These are phyloP conservation scores for Allophyes oxyacanthae DNA, from an alignment of 2,888 invertebrate species.

Conservation along the genomic window DNA sequence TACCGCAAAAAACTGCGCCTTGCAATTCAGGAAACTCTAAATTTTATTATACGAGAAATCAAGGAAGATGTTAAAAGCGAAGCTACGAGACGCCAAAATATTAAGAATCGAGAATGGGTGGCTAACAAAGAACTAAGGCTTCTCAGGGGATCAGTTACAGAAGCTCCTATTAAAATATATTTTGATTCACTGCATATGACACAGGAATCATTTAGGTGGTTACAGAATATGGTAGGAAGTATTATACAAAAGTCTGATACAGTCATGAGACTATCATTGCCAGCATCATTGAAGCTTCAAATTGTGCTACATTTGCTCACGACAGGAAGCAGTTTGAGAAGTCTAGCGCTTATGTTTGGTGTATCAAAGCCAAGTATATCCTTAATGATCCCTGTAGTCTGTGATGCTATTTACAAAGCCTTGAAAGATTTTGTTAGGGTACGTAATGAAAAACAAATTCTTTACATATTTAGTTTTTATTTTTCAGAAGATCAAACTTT, in stretches of 20 bases:
- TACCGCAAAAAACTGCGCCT: slow-evolving; percentile 8
- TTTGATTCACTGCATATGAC: slow-evolving; percentile 24
- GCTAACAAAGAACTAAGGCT: slow-evolving; percentile 15
- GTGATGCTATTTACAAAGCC: slow-evolving; percentile 34
- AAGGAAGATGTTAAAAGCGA: slow-evolving; percentile 12
- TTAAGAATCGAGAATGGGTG: slow-evolving; percentile 24
- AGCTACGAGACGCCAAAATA: slow-evolving; percentile 3
- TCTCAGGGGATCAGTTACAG: neutral
- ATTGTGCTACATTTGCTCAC: slow-evolving; percentile 37
- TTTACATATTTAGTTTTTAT: too few species aligned
- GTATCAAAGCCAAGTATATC: slow-evolving; percentile 31
- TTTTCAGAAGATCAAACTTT: too few species aligned
- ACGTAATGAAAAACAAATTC: neutral
- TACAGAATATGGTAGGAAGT: slow-evolving; percentile 33
- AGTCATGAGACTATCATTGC: slow-evolving; percentile 35
- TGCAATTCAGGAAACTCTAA: slow-evolving; percentile 19
- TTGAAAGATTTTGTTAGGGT: slow-evolving; percentile 28
- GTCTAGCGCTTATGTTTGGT: slow-evolving; percentile 19
- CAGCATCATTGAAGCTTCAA: slow-evolving; percentile 30
- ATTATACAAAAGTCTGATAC: slow-evolving; percentile 38
- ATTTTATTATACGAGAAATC: slow-evolving; percentile 22
- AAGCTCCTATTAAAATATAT: slow-evolving; percentile 13
- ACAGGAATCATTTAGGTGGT: slow-evolving; percentile 26
- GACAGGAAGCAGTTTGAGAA: slow-evolving; percentile 21
- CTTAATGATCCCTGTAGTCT: slow-evolving; percentile 27